phyloP scores from a whole-genome alignment of 1,140 invertebrate genomes.

The Drosophila micromelanica region DNA sequence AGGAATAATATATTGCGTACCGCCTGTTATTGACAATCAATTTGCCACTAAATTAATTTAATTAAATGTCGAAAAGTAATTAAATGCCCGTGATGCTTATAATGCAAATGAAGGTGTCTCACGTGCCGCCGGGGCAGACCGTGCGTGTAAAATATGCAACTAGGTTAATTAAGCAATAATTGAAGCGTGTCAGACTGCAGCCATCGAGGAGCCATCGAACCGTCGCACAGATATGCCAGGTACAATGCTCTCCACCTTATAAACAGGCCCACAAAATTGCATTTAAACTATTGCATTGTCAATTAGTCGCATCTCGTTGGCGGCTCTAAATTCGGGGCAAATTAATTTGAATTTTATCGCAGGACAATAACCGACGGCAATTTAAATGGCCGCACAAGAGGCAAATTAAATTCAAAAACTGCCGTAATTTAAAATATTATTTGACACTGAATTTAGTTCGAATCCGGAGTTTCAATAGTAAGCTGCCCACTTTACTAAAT shows the following conservation, averaged over 20 bases:
- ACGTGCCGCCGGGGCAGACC: constrained; percentile 31
- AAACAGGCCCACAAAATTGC: constrained; percentile 53
- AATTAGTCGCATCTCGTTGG: constrained; percentile 61
- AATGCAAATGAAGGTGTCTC: constrained; percentile 64
- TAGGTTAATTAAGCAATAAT: constrained; percentile 79
- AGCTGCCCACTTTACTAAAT: too few species aligned
- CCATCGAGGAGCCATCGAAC: constrained; percentile 9
- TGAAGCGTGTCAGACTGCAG: constrained; percentile 53
- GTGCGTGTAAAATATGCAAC: constrained; percentile 73
- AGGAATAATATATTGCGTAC: constrained; percentile 5
- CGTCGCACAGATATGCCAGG: neutral
- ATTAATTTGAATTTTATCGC: constrained; percentile 76
- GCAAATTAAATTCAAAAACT: constrained; percentile 42
- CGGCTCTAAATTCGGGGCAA: constrained; percentile 59
- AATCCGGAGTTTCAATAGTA: too few species aligned
- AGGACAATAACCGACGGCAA: constrained; percentile 63
- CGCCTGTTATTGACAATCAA: constrained; percentile 64
- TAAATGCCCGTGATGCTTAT: constrained; percentile 66
- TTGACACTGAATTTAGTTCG: neutral
- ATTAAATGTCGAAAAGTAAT: constrained; percentile 79
- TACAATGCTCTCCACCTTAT: neutral
- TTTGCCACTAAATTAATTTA: constrained; percentile 74
- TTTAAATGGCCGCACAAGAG: constrained; percentile 60
- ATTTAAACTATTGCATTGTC: constrained; percentile 68
- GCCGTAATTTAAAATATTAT: neutral